Evolutionary conservation across 1,140 invertebrate species (phyloP), one percentile per base, ranked within the genome.

Genomic region (Patella vulgata): DNA sequence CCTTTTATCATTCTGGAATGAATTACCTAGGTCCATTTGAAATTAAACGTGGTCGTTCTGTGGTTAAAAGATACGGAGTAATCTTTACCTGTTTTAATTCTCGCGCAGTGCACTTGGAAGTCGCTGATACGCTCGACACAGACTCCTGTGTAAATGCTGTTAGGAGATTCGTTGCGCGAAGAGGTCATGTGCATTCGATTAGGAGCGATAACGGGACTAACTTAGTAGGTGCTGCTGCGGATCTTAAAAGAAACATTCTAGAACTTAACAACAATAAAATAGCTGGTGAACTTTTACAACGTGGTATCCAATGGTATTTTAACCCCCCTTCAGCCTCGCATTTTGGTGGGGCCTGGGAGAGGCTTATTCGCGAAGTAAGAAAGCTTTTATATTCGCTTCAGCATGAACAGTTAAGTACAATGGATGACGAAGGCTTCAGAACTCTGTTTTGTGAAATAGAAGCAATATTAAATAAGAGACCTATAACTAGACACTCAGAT

Each of bases 341-440:
- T 61, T 74, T 76, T 47, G 82, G 84, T 50, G 82, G 82, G 1
- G 66, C 71, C 36, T 84, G 66, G 81, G 71, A 86, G 50, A 59
- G 62, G 52, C 71, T 63, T 31, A 75, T 76, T n/a, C 78, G 78
- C n/a, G n/a, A n/a, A n/a, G n/a, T n/a, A n/a, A n/a, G n/a, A n/a
- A n/a, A n/a, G n/a, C n/a, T n/a, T n/a, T 59, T 67, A 9, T 47
- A 48, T 52, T n/a, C 40, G 3, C 17, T 64, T n/a, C 23, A 54
- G 12, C 44, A n/a, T 27, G 30, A 48, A 17, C 59, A 61, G 19
- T 23, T n/a, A 19, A 17, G 17, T 14, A 25, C 17, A 17, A 19
- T 61, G 27, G 40, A 61, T 19, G 47, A 61, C 30, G 59, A 61
- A 42, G 25, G 19, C 27, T 27, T 61, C 14, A n/a, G n/a, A 17